Evolutionary conservation across 2,888 invertebrate genomes (phyloP).

Genomic region (Hypercompe scribonia): DNA sequence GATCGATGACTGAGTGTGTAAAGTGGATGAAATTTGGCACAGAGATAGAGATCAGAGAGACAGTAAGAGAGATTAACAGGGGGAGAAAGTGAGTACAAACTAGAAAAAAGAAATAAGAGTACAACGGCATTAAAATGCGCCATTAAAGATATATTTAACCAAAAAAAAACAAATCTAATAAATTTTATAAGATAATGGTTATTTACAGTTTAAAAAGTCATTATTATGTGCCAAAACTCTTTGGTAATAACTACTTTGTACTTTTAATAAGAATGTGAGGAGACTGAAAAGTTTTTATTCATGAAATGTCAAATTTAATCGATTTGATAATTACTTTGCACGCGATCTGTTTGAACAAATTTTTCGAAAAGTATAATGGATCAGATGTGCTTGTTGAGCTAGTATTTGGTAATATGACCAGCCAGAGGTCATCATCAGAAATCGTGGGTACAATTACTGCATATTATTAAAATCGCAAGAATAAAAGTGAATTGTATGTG

Average conservation of each 20-base stretch:
- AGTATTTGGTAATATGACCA: background rate
- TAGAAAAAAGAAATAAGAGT: background rate
- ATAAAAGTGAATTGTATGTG: background rate
- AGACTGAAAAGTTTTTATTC: background rate
- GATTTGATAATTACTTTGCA: background rate
- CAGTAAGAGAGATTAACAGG: background rate
- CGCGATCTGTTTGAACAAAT: background rate
- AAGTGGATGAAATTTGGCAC: background rate
- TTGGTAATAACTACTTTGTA: constrained; percentile 58
- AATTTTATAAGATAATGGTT: background rate
- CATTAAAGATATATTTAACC: background rate
- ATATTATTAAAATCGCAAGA: background rate
- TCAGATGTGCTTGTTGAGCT: background rate
- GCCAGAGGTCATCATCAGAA: too few relatives aligned
- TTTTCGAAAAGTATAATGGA: too few relatives aligned
- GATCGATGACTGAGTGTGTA: too few relatives aligned
- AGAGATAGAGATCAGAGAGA: background rate
- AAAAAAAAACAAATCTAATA: background rate
- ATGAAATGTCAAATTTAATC: background rate
- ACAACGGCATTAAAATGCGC: background rate
- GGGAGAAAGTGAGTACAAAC: background rate
- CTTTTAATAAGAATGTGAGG: constrained; percentile 41
- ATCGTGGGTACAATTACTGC: background rate
- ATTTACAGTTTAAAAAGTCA: constrained; percentile 6
- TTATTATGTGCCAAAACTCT: constrained; percentile 34